These are phyloP conservation scores for Cichlasoma orientale DNA, from an alignment of 2,797 vertebrate genomes.

Conservation along the genomic window DNA sequence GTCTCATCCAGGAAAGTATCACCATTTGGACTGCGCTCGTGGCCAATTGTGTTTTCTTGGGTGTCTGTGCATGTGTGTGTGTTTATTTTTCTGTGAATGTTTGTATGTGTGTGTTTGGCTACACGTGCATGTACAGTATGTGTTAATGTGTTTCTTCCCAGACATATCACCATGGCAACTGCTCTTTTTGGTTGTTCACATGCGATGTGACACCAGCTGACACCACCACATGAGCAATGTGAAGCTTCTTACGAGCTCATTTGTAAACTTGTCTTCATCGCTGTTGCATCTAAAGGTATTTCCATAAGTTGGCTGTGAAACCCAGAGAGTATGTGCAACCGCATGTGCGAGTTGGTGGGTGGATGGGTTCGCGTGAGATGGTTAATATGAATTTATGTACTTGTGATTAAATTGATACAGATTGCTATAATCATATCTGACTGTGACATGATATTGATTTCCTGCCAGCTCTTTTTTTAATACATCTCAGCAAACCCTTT, in stretches of 20 bases:
- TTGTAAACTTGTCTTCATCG: slow-evolving; percentile 44
- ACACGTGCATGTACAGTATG: slow-evolving; percentile 13
- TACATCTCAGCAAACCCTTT: slow-evolving; percentile 25
- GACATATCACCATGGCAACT: slow-evolving; percentile 62
- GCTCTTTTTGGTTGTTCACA: slow-evolving; percentile 51
- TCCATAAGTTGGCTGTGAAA: slow-evolving; percentile 23
- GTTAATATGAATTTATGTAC: slow-evolving; percentile 52
- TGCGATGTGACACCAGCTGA: slow-evolving; percentile 50
- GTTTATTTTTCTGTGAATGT: slow-evolving; percentile 25
- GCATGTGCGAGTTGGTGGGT: slow-evolving; percentile 7
- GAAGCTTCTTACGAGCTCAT: slow-evolving; percentile 35
- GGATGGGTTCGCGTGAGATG: slow-evolving; percentile 14
- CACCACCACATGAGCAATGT: slow-evolving; percentile 44
- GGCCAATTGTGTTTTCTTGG: slow-evolving; percentile 54
- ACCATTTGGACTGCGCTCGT: slow-evolving; percentile 54
- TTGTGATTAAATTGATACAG: slow-evolving; percentile 56
- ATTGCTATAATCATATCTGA: slow-evolving; percentile 66
- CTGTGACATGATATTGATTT: slow-evolving; percentile 58
- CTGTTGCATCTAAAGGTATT: slow-evolving; percentile 35
- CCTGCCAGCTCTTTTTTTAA: slow-evolving; percentile 36
- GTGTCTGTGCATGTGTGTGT: slow-evolving; percentile 27
- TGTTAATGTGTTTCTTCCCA: slow-evolving; percentile 36
- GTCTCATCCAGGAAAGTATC: slow-evolving; percentile 61
- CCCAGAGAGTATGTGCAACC: neutral
- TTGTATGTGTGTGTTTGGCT: slow-evolving; percentile 20